Evolutionary conservation across 37 sponge, comb jelly and placozoan species (phyloP).

Genomic region (Tethya wilhelma): DNA sequence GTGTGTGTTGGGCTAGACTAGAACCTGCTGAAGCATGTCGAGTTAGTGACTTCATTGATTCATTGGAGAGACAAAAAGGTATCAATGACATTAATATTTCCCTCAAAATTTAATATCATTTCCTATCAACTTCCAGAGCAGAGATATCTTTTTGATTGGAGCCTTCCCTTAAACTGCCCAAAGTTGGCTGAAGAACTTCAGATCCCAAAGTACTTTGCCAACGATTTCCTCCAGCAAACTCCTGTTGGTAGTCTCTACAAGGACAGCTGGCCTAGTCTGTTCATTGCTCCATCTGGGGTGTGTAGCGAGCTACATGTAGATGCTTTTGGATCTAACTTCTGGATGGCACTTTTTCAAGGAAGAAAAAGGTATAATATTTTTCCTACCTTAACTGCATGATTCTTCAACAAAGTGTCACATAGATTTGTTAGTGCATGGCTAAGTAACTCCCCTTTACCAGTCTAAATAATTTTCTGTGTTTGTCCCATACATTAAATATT

Average conservation of each 20-base stretch:
- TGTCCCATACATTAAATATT: no score
- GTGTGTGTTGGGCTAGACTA: constrained; percentile 75
- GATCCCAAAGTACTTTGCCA: constrained; percentile 70
- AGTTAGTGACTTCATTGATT: constrained; percentile 65
- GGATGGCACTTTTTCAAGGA: constrained; percentile 91
- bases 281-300: constrained; percentile 74
- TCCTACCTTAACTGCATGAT: no score
- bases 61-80: constrained; percentile 21
- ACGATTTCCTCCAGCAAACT: constrained; percentile 66
- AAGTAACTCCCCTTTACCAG: no score
- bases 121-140: not conserved
- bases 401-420: no score
- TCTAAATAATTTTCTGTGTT: no score
- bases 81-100: not conserved
- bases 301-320: constrained; percentile 82
- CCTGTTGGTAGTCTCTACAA: constrained; percentile 66
- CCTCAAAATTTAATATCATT: not conserved
- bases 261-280: constrained; percentile 90
- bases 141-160: constrained; percentile 86
- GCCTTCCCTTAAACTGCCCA: constrained; percentile 83
- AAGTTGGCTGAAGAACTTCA: constrained; percentile 62
- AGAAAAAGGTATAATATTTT: constrained; percentile 89
- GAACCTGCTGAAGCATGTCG: constrained; percentile 39
- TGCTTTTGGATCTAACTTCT: constrained; percentile 91
- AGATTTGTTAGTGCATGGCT: no score